phyloP scores from a whole-genome alignment of 2,888 invertebrate species.

The Polydrusus tereticollis region DNA sequence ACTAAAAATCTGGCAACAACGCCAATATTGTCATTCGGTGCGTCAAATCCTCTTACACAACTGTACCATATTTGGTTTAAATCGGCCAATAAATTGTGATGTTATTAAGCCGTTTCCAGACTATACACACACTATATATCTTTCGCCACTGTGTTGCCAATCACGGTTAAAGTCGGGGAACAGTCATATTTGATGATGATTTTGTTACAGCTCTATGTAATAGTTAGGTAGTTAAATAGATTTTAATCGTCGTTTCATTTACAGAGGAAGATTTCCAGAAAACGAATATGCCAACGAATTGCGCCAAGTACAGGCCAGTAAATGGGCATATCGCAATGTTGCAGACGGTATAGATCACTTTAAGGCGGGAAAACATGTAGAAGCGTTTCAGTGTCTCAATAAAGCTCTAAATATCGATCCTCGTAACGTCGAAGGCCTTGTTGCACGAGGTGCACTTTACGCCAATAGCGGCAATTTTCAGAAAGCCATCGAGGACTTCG shows the following conservation, averaged over 20 bases:
- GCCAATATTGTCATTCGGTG: no score
- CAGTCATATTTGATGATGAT: no score
- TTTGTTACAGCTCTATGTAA: not conserved
- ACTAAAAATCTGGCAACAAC: no score
- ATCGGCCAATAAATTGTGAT: no score
- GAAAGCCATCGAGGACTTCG: constrained; percentile 95
- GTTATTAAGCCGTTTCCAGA: no score
- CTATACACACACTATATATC: no score
- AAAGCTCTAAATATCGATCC: constrained; percentile 94
- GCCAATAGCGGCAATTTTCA: constrained; percentile 95
- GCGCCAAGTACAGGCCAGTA: constrained; percentile 90
- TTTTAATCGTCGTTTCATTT: not conserved
- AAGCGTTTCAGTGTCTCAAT: constrained; percentile 95
- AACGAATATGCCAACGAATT: constrained; percentile 87
- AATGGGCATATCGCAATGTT: constrained; percentile 92
- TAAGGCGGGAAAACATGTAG: constrained; percentile 91
- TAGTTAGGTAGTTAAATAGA: not conserved
- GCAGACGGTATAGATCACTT: constrained; percentile 97
- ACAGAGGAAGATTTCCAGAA: constrained; percentile 81
- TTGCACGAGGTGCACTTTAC: constrained; percentile 91
- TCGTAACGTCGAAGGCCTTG: constrained; percentile 91
- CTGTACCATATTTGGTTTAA: no score
- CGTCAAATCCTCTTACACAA: no score
- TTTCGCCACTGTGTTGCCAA: no score
- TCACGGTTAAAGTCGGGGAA: no score